Evolutionary conservation across 2,888 invertebrate species (phyloP).

Genomic region (Cantharis rustica): DNA sequence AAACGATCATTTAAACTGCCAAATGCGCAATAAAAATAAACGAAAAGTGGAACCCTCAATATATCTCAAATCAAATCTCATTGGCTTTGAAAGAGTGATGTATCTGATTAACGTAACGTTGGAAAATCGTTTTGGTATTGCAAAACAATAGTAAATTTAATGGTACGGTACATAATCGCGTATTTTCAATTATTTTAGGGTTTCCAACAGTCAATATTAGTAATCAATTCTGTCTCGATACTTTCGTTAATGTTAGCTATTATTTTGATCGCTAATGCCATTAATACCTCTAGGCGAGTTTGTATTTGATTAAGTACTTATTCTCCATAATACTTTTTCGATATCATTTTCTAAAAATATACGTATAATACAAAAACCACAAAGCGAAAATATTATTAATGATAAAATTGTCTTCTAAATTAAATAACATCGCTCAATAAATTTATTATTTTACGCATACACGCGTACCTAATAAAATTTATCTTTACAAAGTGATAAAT

Average conservation of each 20-base stretch:
- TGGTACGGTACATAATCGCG: conserved; percentile 11
- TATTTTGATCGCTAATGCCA: conserved; percentile 25
- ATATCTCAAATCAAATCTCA: conserved; percentile 25
- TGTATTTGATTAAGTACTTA: conserved; percentile 22
- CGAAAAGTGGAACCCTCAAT: conserved; percentile 15
- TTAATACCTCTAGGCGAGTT: conserved; percentile 16
- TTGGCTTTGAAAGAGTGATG: conserved; percentile 18
- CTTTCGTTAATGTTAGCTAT: conserved; percentile 22
- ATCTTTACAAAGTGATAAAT: background rate
- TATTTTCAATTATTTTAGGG: conserved; percentile 28
- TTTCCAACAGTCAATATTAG: conserved; percentile 23
- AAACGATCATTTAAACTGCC: conserved; percentile 14
- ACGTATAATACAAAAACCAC: background rate
- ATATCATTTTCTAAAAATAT: background rate
- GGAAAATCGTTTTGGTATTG: conserved; percentile 23
- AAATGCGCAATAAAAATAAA: conserved; percentile 20
- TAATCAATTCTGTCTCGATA: conserved; percentile 19
- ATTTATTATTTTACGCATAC: background rate
- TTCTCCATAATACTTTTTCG: background rate
- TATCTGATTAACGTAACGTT: conserved; percentile 24
- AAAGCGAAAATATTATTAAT: background rate
- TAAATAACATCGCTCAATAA: background rate
- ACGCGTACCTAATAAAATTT: background rate
- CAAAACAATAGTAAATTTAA: conserved; percentile 21
- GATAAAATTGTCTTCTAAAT: background rate